These are phyloP conservation scores for Ormyrus thymus DNA, from an alignment of 2,888 invertebrate species.

Conservation along the genomic window DNA sequence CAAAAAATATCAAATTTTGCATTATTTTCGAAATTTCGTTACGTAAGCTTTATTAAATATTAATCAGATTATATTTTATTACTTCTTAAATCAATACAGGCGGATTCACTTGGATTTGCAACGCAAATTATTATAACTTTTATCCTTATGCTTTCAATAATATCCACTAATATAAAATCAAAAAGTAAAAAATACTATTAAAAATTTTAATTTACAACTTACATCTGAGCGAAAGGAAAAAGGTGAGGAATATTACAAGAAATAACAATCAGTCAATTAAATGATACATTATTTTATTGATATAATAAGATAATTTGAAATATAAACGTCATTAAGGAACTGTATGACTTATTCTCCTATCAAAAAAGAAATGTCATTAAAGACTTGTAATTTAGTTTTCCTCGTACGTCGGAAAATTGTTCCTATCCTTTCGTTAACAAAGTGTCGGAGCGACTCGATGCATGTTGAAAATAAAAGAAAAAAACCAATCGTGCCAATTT, in stretches of 20 bases:
- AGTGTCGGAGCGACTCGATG: constrained; percentile 54
- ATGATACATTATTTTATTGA: constrained; percentile 70
- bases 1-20: too few species aligned
- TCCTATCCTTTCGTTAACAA: constrained; percentile 48
- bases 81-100: background rate
- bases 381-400: constrained; percentile 56
- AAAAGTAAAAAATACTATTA: too few species aligned
- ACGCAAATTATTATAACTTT: background rate
- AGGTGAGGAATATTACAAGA: constrained; percentile 22
- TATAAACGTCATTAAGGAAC: constrained; percentile 71
- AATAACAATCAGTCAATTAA: constrained; percentile 48
- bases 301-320: constrained; percentile 70
- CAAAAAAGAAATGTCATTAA: constrained; percentile 64
- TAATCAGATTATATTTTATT: too few species aligned
- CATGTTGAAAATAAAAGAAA: constrained; percentile 42
- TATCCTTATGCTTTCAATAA: background rate
- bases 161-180: too few species aligned
- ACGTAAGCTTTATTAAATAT: too few species aligned
- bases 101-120: too few species aligned
- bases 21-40: too few species aligned
- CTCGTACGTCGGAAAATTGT: constrained; percentile 47
- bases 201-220: too few species aligned
- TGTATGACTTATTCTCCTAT: constrained; percentile 67
- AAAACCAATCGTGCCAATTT: constrained; percentile 47
- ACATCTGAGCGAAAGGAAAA: constrained; percentile 5